Conservation (phyloP, 2,113 vertebrate species). For the Bungarus multicinctus region DNA sequence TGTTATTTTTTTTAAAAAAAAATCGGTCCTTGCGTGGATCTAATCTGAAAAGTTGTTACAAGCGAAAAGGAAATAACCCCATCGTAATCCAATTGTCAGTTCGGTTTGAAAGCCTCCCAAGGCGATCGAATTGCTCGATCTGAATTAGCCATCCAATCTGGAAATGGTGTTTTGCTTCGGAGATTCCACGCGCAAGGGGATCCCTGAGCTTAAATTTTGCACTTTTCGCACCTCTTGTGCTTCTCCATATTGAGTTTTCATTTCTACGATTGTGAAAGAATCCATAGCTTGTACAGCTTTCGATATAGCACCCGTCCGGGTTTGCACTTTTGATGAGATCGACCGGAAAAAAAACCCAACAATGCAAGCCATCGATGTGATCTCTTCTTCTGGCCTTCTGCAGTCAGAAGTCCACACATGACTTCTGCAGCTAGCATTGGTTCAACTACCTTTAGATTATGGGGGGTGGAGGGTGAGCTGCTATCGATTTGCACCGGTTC, state of each 20-base stretch:
- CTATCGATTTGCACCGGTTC: too few species aligned
- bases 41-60: neutral
- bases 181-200: fast-evolving
- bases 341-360: too few species aligned
- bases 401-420: too few species aligned
- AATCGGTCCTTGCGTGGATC: neutral
- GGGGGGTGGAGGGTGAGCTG: too few species aligned
- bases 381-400: neutral
- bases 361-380: neutral
- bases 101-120: neutral
- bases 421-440: neutral
- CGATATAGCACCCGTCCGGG: too few species aligned
- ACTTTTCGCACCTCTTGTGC: neutral
- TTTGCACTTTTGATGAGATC: neutral
- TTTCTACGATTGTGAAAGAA: neutral
- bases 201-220: neutral
- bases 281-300: neutral
- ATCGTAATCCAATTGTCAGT: neutral
- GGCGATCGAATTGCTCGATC: neutral
- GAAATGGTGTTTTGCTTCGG: neutral
- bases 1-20: neutral
- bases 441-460: neutral
- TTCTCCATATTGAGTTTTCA: neutral
- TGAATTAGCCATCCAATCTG: neutral
- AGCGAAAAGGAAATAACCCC: neutral